phyloP scores from a whole-genome alignment of 2,888 invertebrate genomes.

The Melanotus villosus region DNA sequence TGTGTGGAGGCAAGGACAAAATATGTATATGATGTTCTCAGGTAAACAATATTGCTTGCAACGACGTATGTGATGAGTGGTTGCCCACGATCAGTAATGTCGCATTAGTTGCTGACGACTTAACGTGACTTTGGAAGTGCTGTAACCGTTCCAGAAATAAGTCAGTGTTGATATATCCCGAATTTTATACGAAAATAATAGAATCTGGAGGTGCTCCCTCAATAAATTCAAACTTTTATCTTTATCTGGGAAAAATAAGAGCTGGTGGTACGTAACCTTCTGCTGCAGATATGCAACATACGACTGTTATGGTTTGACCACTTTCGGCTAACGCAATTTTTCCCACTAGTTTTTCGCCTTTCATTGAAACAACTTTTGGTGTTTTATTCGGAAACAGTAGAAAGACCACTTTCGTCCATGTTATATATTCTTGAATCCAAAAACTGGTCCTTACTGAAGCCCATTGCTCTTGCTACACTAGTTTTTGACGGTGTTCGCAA shows the following conservation, averaged over 20 bases:
- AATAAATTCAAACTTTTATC: neutral
- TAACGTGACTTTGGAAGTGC: conserved; percentile 13
- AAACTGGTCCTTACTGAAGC: neutral
- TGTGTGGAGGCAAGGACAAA: conserved; percentile 42
- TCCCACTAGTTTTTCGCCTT: neutral
- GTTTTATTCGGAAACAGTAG: neutral
- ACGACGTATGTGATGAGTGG: conserved; percentile 44
- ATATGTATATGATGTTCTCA: conserved; percentile 59
- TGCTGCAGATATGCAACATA: neutral
- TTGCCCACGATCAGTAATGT: conserved; percentile 55
- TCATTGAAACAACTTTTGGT: neutral
- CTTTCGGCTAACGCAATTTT: conserved; percentile 20
- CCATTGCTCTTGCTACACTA: neutral
- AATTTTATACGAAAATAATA: neutral
- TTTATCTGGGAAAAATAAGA: conserved; percentile 1
- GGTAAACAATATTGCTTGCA: neutral
- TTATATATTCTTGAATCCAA: neutral
- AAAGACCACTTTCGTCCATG: neutral
- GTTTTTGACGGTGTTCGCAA: neutral
- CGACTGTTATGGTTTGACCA: neutral
- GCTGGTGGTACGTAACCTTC: neutral
- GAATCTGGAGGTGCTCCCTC: neutral
- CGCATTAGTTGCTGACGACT: too few relatives aligned
- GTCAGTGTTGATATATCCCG: neutral
- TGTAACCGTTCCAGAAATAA: neutral